Base-by-base conservation (phyloP, 2,888 invertebrate genomes). In the Epistrophe grossulariae region DNA sequence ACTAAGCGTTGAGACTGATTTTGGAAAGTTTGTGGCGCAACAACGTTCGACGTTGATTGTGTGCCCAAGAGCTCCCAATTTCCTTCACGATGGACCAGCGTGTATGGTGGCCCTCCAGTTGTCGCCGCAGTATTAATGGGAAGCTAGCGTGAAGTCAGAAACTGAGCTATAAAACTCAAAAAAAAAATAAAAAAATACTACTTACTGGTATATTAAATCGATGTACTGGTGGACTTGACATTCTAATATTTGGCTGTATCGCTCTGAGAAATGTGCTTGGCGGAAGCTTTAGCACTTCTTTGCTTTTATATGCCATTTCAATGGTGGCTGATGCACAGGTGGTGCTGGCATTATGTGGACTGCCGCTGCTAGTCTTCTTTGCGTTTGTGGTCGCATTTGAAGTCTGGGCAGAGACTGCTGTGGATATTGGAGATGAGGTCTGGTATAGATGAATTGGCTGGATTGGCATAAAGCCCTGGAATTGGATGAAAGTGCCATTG, bases 161-260 rank as follows among this genome's bases (percentile, higher is more conserved):
- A 48, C 9, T 50, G 15, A 68, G 35, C 9, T 70, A 8, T 15
- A 40, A n/a, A 40, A 6, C 3, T 15, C 24, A 24, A 24, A 15
- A n/a, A 24, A 6, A 0, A 68, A 38, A 68, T 55, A 35, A 9
- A 13, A 66, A 4, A 17, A 8, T n/a, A 28, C 5, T 19, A 89
- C 90, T 91, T 88, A 92, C 92, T 40, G 91, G 91, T 88, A 91
- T 90, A 87, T 90, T 92, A 76, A 91, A 91, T 40, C 91, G 90
- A 68, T 91, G 92, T 31, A 91, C 84, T 43, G 90, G 82, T 19
- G 88, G 60, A 48, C 73, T 24, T 9, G 90, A 45, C 15, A 90
- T 90, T 13, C 88, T 40, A 19, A 89, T 72, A 24, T 88, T 43
- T 10, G 88, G 64, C 9, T 88, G 52, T 24, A 92, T 90, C 0